Evolutionary conservation across 2,797 vertebrate genomes (phyloP).

Genomic region (Chloroceryle inda): DNA sequence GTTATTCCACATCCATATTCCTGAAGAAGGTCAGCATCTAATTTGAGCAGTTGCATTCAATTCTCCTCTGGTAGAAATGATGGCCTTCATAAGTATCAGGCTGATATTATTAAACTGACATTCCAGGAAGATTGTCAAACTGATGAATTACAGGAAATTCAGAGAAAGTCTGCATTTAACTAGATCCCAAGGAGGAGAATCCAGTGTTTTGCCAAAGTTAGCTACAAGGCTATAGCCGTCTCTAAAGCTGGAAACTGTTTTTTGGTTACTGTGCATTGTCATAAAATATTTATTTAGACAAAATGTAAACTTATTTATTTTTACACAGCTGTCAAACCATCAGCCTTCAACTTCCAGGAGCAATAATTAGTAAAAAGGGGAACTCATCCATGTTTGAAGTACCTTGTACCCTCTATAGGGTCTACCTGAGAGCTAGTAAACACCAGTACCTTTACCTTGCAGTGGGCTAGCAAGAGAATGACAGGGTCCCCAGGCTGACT

Average conservation of each 20-base stretch:
- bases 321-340: not conserved
- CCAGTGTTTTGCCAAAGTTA: not conserved
- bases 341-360: not conserved
- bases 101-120: not conserved
- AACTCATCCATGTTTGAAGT: not conserved
- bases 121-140: not conserved
- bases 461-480: not conserved
- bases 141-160: not conserved
- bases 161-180: not conserved
- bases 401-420: fast-evolving
- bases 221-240: not conserved
- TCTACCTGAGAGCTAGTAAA: not conserved
- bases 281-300: not conserved
- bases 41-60: not conserved
- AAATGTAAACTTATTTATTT: not conserved
- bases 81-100: not conserved
- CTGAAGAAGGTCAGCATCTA: not conserved
- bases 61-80: not conserved
- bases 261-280: not conserved
- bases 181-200: not conserved
- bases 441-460: not conserved
- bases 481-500: not conserved
- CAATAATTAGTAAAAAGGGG: not conserved
- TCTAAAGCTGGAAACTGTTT: not conserved
- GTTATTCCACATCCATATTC: not conserved